Base-by-base conservation (phyloP, 2,113 vertebrate genomes). In the Myiozetetes cayanensis region DNA sequence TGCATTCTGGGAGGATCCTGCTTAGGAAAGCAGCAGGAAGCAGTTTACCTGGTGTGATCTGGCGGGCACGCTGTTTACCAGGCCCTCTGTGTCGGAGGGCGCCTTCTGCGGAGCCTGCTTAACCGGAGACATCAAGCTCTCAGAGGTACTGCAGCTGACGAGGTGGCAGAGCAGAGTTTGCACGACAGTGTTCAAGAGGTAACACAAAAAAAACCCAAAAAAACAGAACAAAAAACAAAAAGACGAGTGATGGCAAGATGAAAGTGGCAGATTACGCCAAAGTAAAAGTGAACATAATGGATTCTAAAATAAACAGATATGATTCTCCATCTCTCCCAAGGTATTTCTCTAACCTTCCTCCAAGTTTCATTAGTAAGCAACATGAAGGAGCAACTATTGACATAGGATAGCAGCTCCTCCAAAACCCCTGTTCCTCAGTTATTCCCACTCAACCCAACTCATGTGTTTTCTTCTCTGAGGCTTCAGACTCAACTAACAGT, bases 21-120 rank as follows among this genome's bases (percentile, higher is more conserved):
- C 74, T 83, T 37, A 0, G 4, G 89, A 84, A 85, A 87, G 68
- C 85, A 49, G 91, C 95, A 89, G 77, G 74, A 52, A 75, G 94
- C 95, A 65, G 75, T 98, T 97, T 99, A 99, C 99, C 99, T 99
- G 99, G 89, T 98, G 97, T 21, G 98, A 98, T 96, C 98, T 98
- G 76, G 98, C 96, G 93, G 99, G 98, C 85, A 98, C 96, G 98
- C 98, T 98, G 97, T 98, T 98, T 97, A 98, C 98, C 85, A 99
- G 98, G 91, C 98, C 98, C 98, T 99, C 98, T 95, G 98, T 97
- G 94, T 98, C 97, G 85, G 98, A 99, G 97, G 98, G 99, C 50
- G 95, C 97, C 98, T 99, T 99, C 98, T 98, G 98, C 88, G 97
- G 98, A 75, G 98, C 98, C 97, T 98, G 98, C 73, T 98, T 98